Conservation (phyloP, 1,140 invertebrate genomes). For the Phthorimaea operculella region DNA sequence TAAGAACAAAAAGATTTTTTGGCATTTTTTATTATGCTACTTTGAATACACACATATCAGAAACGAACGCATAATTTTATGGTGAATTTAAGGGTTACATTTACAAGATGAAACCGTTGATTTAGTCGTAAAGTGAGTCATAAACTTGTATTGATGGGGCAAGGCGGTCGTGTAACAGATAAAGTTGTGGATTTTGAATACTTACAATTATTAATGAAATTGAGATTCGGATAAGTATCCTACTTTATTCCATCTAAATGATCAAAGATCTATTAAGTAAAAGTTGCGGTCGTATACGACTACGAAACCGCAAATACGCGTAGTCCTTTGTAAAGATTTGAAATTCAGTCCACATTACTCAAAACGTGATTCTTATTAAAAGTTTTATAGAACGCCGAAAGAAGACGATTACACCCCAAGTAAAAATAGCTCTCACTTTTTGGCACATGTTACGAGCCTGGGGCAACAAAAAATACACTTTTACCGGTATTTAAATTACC, state of each 20-base stretch:
- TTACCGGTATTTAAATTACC: not conserved
- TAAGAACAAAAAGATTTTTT: not conserved
- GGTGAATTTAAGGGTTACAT: constrained; percentile 36
- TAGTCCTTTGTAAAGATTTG: no score
- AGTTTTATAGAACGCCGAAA: no score
- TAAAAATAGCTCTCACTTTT: not conserved
- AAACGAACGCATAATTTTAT: constrained; percentile 31
- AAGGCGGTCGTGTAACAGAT: constrained; percentile 20
- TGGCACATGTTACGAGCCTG: not conserved
- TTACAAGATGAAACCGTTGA: constrained; percentile 41
- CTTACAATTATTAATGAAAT: constrained; percentile 4
- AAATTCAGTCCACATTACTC: no score
- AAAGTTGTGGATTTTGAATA: constrained; percentile 33
- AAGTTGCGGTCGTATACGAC: no score
- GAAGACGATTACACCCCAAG: no score
- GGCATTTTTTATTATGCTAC: constrained; percentile 26
- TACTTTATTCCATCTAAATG: not conserved
- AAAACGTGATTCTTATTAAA: no score
- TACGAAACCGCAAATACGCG: no score
- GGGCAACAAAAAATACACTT: not conserved
- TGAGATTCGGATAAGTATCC: not conserved
- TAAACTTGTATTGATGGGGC: constrained; percentile 34
- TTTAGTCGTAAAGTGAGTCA: constrained; percentile 36
- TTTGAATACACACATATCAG: constrained; percentile 26
- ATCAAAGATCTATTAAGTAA: no score